These are phyloP conservation scores for Okapia johnstoni DNA, from an alignment of 2,113 vertebrate genomes.

Conservation along the genomic window DNA sequence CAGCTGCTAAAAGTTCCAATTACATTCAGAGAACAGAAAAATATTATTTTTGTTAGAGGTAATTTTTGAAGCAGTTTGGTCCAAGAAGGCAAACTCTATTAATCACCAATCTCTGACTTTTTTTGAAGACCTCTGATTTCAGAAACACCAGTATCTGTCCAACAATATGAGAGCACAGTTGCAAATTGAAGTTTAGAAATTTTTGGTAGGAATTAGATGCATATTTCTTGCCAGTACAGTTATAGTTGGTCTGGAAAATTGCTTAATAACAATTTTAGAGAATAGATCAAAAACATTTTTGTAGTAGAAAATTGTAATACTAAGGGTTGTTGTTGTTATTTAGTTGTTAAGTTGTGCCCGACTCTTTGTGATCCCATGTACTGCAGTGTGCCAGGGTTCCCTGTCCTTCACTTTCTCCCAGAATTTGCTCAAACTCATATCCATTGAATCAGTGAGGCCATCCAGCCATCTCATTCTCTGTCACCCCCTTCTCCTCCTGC, in stretches of 20 bases:
- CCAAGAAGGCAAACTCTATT: not conserved
- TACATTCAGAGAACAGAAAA: not conserved
- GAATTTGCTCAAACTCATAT: not conserved
- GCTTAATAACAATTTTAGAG: not conserved
- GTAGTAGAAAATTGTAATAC: not conserved
- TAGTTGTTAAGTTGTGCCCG: not conserved
- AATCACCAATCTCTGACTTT: not conserved
- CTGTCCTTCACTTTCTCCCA: not conserved
- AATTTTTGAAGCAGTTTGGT: not conserved
- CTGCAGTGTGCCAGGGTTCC: not conserved
- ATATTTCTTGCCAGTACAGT: not conserved
- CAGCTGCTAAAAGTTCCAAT: not conserved
- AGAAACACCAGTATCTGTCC: not conserved
- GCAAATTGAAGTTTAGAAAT: not conserved
- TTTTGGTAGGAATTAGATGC: not conserved
- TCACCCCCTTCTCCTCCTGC: not conserved
- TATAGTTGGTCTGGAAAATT: not conserved
- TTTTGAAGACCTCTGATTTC: not conserved
- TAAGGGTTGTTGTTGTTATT: not conserved
- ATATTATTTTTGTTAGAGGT: not conserved
- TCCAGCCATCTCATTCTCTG: not conserved
- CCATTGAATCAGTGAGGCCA: not conserved
- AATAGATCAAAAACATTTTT: not conserved
- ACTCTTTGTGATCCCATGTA: not conserved
- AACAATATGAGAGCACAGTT: not conserved